These are phyloP conservation scores for Ophion obscuratus DNA, from an alignment of 2,888 invertebrate genomes.

Conservation along the genomic window DNA sequence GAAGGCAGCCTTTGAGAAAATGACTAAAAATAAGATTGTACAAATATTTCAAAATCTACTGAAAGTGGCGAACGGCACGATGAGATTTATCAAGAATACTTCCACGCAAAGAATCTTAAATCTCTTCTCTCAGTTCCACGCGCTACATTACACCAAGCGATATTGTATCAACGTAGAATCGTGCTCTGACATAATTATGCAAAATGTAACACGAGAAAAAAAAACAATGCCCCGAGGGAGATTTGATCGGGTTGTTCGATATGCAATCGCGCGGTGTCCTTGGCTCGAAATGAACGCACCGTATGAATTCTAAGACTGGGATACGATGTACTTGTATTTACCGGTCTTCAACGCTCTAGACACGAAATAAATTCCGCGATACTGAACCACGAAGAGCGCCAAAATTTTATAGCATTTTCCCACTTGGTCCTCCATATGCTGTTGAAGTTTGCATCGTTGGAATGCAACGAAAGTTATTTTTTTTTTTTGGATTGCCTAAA, in stretches of 20 bases:
- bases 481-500: too few relatives aligned
- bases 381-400: neutral
- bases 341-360: conserved; percentile 45
- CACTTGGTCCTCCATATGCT: too few relatives aligned
- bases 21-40: too few relatives aligned
- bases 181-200: conserved; percentile 40
- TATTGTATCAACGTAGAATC: neutral
- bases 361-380: neutral
- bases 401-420: conserved; percentile 14
- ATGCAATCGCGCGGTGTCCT: conserved; percentile 44
- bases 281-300: conserved; percentile 57
- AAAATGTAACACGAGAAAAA: conserved; percentile 38
- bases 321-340: conserved; percentile 44
- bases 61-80: neutral
- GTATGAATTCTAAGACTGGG: conserved; percentile 14
- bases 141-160: conserved; percentile 16
- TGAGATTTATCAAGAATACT: conserved; percentile 7
- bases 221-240: conserved; percentile 32
- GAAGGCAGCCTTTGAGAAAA: too few relatives aligned
- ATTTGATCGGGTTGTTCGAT: conserved; percentile 61
- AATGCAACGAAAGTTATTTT: too few relatives aligned
- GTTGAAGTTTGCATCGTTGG: too few relatives aligned
- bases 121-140: neutral
- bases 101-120: neutral
- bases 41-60: too few relatives aligned